Percentiles rank a stretch among this genome's conserved stretches.
Evolutionary conservation across 2,888 invertebrate genomes (phyloP).

Genomic region (Lasius fuliginosus): DNA sequence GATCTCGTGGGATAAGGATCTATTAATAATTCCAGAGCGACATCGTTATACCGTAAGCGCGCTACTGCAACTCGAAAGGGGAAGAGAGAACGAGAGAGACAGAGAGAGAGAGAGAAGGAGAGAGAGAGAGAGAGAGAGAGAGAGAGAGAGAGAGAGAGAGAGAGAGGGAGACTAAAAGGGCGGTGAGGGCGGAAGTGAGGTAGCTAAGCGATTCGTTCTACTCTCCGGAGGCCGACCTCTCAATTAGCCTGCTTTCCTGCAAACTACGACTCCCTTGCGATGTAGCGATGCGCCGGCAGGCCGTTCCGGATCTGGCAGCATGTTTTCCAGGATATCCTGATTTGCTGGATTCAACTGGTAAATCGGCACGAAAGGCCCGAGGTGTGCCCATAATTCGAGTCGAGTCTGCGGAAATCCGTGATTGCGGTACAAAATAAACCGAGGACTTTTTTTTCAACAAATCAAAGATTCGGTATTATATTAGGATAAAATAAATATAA

Average conservation of each 20-base stretch:
- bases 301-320: constrained; percentile 35
- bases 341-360: constrained; percentile 50
- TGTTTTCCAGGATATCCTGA: constrained; percentile 57
- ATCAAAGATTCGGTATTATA: too few species aligned
- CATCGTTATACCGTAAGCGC: constrained; percentile 72
- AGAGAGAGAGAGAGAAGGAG: constrained; percentile 48
- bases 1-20: constrained; percentile 66
- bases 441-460: neutral
- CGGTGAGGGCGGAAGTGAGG: constrained; percentile 57
- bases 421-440: constrained; percentile 27
- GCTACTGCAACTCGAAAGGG: constrained; percentile 49
- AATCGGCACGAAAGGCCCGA: constrained; percentile 35
- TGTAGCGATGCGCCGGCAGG: constrained; percentile 47
- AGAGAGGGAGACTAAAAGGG: constrained; percentile 36
- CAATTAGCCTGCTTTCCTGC: constrained; percentile 73
- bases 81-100: constrained; percentile 30
- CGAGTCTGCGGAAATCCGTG: constrained; percentile 43
- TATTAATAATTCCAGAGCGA: constrained; percentile 74
- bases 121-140: constrained; percentile 49
- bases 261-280: constrained; percentile 66
- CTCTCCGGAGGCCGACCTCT: constrained; percentile 71
- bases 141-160: constrained; percentile 15
- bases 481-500: too few species aligned
- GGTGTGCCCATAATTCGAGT: constrained; percentile 22
- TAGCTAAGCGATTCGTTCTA: constrained; percentile 74